Percentiles rank a stretch among this genome's conserved stretches.
Conservation (phyloP, 2,888 invertebrate species). For the Xestoiulus laeticollis region DNA sequence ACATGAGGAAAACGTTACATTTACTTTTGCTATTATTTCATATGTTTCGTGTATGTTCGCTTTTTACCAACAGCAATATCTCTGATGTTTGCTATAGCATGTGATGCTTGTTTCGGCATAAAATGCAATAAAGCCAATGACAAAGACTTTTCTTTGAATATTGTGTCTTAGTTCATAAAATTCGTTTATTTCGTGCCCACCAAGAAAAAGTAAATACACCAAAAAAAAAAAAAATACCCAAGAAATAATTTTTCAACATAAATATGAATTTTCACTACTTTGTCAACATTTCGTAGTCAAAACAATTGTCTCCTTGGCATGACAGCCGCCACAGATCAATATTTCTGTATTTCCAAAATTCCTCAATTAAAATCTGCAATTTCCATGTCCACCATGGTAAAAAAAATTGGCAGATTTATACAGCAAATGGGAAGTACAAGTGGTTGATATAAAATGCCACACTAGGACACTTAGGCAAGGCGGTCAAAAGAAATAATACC, state of each 20-base stretch:
- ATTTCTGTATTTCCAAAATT: not conserved
- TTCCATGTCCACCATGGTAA: not conserved
- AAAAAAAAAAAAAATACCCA: not conserved
- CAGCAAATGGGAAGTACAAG: not conserved
- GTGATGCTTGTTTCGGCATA: not conserved
- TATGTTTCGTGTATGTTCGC: not conserved
- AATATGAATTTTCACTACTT: slow-evolving; percentile 6
- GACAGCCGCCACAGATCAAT: not conserved
- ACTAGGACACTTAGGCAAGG: not conserved
- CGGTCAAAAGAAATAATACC: not conserved
- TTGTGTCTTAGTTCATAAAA: not conserved
- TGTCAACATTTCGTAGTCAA: not conserved
- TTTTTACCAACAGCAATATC: not conserved
- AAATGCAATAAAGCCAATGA: not conserved
- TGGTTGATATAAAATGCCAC: slow-evolving; percentile 11
- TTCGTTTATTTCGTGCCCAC: slow-evolving; percentile 1
- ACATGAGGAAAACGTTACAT: not conserved
- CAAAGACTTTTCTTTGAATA: not conserved
- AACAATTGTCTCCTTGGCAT: not conserved
- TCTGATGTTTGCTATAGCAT: not conserved
- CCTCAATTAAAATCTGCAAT: not conserved
- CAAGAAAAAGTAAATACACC: not conserved
- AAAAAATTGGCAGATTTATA: not conserved
- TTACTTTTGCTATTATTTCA: not conserved
- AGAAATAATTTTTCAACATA: not conserved